Percentiles rank a stretch among this genome's conserved stretches.
Conservation (phyloP, 2,797 vertebrate genomes). For the Fratercula arctica region DNA sequence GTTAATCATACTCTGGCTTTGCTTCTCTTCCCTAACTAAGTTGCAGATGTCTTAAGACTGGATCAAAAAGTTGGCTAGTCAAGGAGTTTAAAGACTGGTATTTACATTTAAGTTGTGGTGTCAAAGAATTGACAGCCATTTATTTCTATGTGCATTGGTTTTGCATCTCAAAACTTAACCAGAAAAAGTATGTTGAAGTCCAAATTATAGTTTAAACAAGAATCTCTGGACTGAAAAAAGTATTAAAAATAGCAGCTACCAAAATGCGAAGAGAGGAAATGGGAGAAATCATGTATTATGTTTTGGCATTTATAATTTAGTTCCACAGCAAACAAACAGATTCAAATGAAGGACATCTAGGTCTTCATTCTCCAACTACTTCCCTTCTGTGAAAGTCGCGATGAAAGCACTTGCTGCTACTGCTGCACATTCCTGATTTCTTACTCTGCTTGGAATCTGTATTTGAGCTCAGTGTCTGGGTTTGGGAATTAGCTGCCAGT, state of each 20-base stretch:
- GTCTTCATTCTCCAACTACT: not conserved
- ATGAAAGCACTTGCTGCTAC: not conserved
- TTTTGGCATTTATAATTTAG: not conserved
- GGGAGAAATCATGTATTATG: not conserved
- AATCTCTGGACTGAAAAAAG: not conserved
- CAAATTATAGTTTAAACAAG: not conserved
- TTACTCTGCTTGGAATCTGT: not conserved
- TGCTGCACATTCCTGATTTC: not conserved
- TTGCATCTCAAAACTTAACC: not conserved
- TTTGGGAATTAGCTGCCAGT: not conserved
- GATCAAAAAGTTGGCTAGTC: not conserved
- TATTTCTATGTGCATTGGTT: not conserved
- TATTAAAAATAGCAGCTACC: not conserved
- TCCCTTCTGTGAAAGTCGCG: not conserved
- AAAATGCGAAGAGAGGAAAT: not conserved
- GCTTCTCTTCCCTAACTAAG: not conserved
- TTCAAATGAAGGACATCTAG: not conserved
- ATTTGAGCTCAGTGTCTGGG: not conserved
- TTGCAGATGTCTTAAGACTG: not conserved
- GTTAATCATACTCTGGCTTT: not conserved
- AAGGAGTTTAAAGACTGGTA: not conserved
- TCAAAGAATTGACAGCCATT: not conserved
- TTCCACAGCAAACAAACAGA: not conserved
- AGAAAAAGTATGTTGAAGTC: not conserved
- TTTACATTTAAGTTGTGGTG: not conserved